phyloP scores from a whole-genome alignment of 1,140 invertebrate species.

The Drosophila novamexicana region DNA sequence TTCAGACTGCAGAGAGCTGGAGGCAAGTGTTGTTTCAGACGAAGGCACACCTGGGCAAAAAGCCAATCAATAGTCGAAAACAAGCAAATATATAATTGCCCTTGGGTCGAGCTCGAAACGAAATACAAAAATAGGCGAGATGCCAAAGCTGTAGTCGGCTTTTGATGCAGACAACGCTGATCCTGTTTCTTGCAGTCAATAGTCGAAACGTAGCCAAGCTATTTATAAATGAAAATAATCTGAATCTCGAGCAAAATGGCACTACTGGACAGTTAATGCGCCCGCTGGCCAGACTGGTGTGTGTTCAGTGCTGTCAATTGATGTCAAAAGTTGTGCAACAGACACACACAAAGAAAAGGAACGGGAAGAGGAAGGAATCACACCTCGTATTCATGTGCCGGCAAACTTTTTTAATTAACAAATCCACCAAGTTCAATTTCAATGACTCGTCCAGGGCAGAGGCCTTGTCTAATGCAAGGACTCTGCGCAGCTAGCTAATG shows the following conservation, averaged over 20 bases:
- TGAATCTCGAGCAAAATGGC: not conserved
- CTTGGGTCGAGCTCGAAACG: not conserved
- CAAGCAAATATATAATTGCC: constrained; percentile 28
- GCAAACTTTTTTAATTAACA: constrained; percentile 80
- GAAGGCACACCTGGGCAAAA: constrained; percentile 40
- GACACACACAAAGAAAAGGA: not conserved
- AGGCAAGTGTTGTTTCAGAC: constrained; percentile 29
- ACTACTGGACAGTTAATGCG: not conserved
- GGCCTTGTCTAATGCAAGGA: constrained; percentile 30
- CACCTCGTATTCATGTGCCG: constrained; percentile 8
- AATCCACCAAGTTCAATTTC: constrained; percentile 60
- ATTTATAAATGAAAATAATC: constrained; percentile 16
- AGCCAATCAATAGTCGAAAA: constrained; percentile 58
- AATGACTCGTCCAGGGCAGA: not conserved
- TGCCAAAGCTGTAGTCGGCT: not conserved
- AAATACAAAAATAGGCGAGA: constrained; percentile 36
- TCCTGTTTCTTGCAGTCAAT: not conserved
- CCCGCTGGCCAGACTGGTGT: constrained; percentile 1
- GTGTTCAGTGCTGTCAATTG: constrained; percentile 22
- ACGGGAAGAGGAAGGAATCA: not conserved
- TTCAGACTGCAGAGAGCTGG: constrained; percentile 35
- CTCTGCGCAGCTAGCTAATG: constrained; percentile 35
- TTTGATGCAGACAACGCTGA: not conserved
- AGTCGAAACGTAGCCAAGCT: not conserved
- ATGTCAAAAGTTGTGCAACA: constrained; percentile 32